phyloP scores from a whole-genome alignment of 2,888 invertebrate species.

The Patella depressa region DNA sequence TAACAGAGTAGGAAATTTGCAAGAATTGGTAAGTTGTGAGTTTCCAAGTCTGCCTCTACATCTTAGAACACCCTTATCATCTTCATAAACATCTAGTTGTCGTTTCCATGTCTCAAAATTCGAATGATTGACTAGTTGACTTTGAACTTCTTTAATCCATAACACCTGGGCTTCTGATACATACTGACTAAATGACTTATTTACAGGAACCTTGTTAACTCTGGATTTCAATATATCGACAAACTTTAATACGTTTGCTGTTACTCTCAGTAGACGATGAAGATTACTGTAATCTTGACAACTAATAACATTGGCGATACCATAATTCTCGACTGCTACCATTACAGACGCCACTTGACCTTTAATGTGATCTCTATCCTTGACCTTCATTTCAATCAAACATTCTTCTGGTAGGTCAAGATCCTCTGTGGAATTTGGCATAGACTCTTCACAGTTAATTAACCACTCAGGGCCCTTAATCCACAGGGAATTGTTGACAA shows the following conservation, averaged over 20 bases:
- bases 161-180: not conserved
- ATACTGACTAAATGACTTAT: not conserved
- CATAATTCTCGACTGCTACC: not conserved
- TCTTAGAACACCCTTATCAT: not conserved
- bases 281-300: not conserved
- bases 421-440: not conserved
- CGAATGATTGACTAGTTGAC: not conserved
- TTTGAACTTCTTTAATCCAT: not conserved
- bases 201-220: not conserved
- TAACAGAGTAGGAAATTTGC: not conserved
- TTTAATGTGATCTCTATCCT: not conserved
- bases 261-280: conserved; percentile 2
- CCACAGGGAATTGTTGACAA: not conserved
- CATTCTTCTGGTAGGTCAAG: not conserved
- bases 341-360: not conserved
- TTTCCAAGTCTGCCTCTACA: not conserved
- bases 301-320: not conserved
- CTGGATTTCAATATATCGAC: not conserved
- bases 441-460: not conserved
- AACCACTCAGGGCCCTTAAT: not conserved
- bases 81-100: conserved; percentile 1
- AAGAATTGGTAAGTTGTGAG: not conserved
- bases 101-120: not conserved
- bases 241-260: not conserved
- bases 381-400: not conserved